phyloP scores from a whole-genome alignment of 2,113 vertebrate genomes.

The Fregata magnificens region DNA sequence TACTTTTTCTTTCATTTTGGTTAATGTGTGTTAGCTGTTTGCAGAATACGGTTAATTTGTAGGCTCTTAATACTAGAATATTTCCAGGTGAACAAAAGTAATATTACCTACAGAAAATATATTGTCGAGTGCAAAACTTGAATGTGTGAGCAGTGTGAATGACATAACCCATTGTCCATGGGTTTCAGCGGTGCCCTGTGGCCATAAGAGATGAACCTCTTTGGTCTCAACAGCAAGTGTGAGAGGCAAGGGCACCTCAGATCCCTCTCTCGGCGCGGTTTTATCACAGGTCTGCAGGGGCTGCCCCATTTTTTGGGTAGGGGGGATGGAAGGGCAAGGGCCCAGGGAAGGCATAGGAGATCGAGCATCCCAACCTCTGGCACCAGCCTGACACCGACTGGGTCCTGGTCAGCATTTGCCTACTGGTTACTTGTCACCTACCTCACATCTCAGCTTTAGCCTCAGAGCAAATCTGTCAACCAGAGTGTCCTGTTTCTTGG shows the following conservation, averaged over 20 bases:
- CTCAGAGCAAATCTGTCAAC: neutral
- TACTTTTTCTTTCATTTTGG: neutral
- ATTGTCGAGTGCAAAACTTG: rapidly evolving
- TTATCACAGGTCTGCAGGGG: neutral
- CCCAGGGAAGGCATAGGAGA: neutral
- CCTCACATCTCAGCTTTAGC: neutral
- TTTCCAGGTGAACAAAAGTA: neutral
- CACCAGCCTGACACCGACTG: rapidly evolving
- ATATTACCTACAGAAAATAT: neutral
- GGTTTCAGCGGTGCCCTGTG: neutral
- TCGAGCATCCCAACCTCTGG: rapidly evolving
- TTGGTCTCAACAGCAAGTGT: neutral
- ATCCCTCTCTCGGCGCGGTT: neutral
- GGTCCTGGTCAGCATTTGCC: neutral
- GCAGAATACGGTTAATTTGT: neutral
- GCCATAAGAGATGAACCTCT: neutral
- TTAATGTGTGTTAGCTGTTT: neutral
- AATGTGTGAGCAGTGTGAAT: neutral
- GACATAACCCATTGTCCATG: rapidly evolving
- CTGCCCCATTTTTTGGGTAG: neutral
- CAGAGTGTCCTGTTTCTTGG: neutral
- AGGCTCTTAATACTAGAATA: neutral
- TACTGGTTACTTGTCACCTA: neutral
- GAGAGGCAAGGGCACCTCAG: neutral
- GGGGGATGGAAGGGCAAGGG: neutral